A percentile compares a stretch with the other conserved stretches of the same genome.
Conservation (phyloP, 2,888 invertebrate genomes). For the Miltochrista miniata region DNA sequence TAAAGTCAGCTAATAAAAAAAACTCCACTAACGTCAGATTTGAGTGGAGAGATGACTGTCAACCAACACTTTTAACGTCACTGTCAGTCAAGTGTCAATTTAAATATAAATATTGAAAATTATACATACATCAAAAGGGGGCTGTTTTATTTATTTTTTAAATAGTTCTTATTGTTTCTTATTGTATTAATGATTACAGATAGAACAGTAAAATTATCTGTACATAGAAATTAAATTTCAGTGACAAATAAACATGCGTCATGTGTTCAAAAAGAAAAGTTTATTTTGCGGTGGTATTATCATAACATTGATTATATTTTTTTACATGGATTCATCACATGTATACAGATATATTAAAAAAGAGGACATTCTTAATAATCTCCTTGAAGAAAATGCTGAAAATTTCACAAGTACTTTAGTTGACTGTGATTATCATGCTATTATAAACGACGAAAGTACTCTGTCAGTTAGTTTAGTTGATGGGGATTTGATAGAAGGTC, state of each 20-base stretch:
- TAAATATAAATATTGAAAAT: too few species aligned
- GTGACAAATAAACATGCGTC: conserved; percentile 49
- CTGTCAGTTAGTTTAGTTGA: conserved; percentile 59
- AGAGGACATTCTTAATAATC: conserved; percentile 64
- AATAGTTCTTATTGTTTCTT: too few species aligned
- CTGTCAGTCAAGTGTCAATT: too few species aligned
- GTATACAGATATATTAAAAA: conserved; percentile 74
- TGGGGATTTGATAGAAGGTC: conserved; percentile 63
- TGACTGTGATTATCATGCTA: conserved; percentile 67
- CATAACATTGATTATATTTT: conserved; percentile 53
- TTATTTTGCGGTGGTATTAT: conserved; percentile 49
- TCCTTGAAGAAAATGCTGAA: conserved; percentile 62
- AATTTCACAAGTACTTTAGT: conserved; percentile 73
- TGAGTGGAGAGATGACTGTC: too few species aligned
- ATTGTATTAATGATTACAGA: neutral
- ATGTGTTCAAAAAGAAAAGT: conserved; percentile 59
- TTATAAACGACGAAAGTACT: conserved; percentile 62
- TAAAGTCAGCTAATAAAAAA: too few species aligned
- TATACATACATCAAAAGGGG: too few species aligned
- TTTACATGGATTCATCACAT: conserved; percentile 57
- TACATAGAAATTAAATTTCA: neutral
- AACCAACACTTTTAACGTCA: too few species aligned
- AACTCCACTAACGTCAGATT: too few species aligned
- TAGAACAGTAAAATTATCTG: neutral
- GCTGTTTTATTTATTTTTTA: too few species aligned